Evolutionary conservation across 2,113 vertebrate genomes (phyloP).

Genomic region (Orthochromis malagaraziensis): DNA sequence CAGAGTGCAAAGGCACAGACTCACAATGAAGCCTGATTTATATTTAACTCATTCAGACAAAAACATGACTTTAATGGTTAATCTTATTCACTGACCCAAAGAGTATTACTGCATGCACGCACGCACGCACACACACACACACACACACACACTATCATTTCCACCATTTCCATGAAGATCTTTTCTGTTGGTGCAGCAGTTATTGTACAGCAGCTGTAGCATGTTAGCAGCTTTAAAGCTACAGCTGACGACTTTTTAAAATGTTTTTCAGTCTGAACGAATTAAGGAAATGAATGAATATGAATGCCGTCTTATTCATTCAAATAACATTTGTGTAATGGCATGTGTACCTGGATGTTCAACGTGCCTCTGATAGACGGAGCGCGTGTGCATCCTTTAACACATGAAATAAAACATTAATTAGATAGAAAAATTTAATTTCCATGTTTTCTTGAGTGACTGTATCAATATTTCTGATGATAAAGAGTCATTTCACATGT

Average conservation of each 20-base stretch:
- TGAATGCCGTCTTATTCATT: background rate
- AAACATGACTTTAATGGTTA: background rate
- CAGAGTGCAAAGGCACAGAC: background rate
- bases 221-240: background rate
- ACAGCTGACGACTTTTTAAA: accelerated
- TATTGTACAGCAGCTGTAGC: background rate
- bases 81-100: background rate
- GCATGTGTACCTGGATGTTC: accelerated
- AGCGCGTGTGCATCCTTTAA: background rate
- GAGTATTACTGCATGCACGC: accelerated
- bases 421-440: accelerated
- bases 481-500: background rate
- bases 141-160: background rate
- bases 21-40: background rate
- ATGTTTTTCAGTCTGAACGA: background rate
- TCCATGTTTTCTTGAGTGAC: background rate
- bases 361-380: background rate
- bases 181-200: background rate
- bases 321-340: background rate
- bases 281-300: background rate
- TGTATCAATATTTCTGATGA: background rate
- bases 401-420: background rate
- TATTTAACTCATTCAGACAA: background rate
- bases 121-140: accelerated
- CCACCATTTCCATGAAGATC: background rate